phyloP scores from a whole-genome alignment of 2,797 vertebrate species.

The Xyrichtys novacula region DNA sequence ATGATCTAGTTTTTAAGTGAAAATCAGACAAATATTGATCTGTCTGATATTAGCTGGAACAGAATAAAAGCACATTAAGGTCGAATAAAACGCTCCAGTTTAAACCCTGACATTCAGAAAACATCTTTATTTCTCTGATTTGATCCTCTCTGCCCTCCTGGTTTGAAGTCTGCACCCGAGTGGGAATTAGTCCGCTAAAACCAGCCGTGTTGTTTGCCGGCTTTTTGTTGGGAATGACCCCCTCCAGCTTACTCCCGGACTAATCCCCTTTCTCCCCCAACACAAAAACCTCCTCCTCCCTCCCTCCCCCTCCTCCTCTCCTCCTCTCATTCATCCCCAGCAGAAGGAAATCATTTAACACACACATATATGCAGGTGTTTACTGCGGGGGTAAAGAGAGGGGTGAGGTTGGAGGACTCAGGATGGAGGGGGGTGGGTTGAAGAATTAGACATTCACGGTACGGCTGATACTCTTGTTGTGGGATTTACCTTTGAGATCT shows the following conservation, averaged over 20 bases:
- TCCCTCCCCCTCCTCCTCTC: conserved; percentile 60
- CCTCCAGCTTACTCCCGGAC: conserved; percentile 60
- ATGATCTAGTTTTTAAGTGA: too few relatives aligned
- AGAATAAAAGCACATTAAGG: too few relatives aligned
- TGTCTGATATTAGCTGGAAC: too few relatives aligned
- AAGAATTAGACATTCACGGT: too few relatives aligned
- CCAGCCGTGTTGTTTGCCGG: conserved; percentile 61
- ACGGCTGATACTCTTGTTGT: conserved; percentile 48
- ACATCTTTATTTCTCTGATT: conserved; percentile 32
- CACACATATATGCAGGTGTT: conserved; percentile 21
- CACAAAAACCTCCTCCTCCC: conserved; percentile 74
- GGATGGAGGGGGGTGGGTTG: conserved; percentile 31
- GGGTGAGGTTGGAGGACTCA: conserved; percentile 19
- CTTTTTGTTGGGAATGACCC: conserved; percentile 68
- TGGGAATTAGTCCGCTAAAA: conserved; percentile 68
- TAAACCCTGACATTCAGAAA: conserved; percentile 20
- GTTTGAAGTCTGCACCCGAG: conserved; percentile 54
- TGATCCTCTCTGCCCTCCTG: conserved; percentile 40
- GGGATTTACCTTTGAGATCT: conserved; percentile 65
- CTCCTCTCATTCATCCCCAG: conserved; percentile 63
- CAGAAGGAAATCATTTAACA: conserved; percentile 59
- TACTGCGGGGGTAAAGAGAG: conserved; percentile 33
- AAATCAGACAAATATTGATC: too few relatives aligned
- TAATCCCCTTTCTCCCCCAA: conserved; percentile 74
- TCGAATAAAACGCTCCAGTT: not conserved